These are phyloP conservation scores for Andrena dorsata DNA, from an alignment of 2,888 invertebrate species.

Conservation along the genomic window DNA sequence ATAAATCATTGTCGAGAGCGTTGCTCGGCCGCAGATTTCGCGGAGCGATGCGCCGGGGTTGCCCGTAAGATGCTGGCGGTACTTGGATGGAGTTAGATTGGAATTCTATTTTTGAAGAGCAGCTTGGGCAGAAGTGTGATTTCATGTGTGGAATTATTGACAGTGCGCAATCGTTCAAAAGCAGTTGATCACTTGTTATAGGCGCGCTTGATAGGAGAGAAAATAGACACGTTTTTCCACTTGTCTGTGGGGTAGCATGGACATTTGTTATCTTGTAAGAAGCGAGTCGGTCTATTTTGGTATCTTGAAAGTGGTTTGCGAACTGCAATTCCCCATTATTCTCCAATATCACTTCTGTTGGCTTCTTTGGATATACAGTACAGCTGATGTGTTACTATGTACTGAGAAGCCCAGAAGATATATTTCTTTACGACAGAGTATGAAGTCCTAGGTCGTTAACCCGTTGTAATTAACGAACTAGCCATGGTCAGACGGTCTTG, in stretches of 20 bases:
- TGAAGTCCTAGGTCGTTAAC: slow-evolving; percentile 76
- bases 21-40: no score
- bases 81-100: no score
- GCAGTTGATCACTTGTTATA: background rate
- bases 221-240: background rate
- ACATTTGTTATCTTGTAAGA: background rate
- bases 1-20: no score
- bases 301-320: no score
- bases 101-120: no score
- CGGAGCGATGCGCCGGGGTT: no score
- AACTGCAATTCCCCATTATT: background rate
- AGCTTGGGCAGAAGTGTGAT: no score
- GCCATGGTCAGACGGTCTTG: slow-evolving; percentile 74
- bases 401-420: slow-evolving; percentile 25
- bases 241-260: background rate
- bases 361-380: background rate
- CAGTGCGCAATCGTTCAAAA: no score
- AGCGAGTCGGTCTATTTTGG: no score
- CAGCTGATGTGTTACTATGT: slow-evolving; percentile 7
- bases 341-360: background rate
- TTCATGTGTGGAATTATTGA: no score
- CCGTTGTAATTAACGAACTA: slow-evolving; percentile 78
- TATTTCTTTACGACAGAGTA: slow-evolving; percentile 27
- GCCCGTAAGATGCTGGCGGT: no score
- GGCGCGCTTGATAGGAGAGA: background rate